A percentile compares a stretch with the other conserved stretches of the same genome.
Conservation (phyloP, 2,797 vertebrate species). For the Nothura maculosa region DNA sequence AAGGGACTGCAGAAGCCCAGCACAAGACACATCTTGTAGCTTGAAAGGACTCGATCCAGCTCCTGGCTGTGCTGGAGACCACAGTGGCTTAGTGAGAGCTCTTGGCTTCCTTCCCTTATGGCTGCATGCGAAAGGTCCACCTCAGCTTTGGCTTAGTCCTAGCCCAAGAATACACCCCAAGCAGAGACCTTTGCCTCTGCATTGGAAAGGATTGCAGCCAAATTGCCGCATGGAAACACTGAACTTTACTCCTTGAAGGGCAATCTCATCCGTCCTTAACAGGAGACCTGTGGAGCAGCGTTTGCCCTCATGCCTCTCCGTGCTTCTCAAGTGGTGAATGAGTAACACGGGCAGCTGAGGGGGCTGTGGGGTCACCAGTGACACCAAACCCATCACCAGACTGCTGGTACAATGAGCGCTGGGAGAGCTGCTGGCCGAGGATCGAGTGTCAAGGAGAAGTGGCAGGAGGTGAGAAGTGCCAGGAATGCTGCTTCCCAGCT, state of each 20-base stretch:
- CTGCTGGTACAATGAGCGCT: background rate
- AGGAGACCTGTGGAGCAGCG: background rate
- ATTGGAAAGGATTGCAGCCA: background rate
- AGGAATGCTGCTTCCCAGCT: slow-evolving; percentile 73
- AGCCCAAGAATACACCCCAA: background rate
- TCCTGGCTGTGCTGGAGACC: background rate
- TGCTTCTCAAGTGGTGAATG: background rate
- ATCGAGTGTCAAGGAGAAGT: slow-evolving; percentile 63
- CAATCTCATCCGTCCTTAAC: background rate
- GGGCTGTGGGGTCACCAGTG: background rate
- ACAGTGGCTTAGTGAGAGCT: background rate
- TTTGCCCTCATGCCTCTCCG: background rate
- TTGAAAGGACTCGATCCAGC: background rate
- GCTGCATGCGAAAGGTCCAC: background rate
- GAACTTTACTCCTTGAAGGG: background rate
- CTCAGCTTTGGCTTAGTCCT: background rate
- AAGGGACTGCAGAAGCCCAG: background rate
- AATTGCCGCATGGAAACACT: background rate
- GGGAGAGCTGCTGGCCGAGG: slow-evolving; percentile 38
- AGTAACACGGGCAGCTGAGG: background rate
- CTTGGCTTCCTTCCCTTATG: background rate
- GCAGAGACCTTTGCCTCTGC: background rate
- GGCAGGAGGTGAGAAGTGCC: slow-evolving; percentile 65
- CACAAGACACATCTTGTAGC: background rate
- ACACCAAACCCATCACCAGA: background rate